phyloP scores from a whole-genome alignment of 2,113 vertebrate genomes.

The Gila orcuttii region DNA sequence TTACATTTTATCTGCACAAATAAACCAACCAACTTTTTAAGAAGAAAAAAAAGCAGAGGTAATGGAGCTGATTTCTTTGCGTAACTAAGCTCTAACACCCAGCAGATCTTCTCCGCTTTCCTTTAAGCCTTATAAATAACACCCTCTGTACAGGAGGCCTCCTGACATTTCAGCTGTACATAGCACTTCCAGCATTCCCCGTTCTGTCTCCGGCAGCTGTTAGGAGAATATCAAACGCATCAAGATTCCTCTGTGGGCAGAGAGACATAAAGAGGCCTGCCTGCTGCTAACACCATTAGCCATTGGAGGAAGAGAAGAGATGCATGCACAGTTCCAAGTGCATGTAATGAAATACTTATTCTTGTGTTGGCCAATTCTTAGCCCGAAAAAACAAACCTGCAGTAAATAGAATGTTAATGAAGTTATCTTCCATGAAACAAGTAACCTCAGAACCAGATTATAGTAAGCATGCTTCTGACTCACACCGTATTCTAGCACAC shows the following conservation, averaged over 20 bases:
- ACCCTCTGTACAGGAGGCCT: conserved; percentile 57
- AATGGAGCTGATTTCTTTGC: conserved; percentile 51
- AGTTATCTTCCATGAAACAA: conserved; percentile 21
- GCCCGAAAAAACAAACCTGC: conserved; percentile 2
- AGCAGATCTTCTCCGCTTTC: conserved; percentile 47
- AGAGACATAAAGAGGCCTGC: conserved; percentile 11
- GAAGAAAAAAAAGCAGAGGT: conserved; percentile 26
- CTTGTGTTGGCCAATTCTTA: conserved; percentile 18
- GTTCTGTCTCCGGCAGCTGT: conserved; percentile 65
- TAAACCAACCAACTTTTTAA: conserved; percentile 35
- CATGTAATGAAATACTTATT: conserved; percentile 33
- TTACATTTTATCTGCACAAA: conserved; percentile 40
- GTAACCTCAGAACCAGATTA: conserved; percentile 11
- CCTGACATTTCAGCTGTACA: conserved; percentile 70
- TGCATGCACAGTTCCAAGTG: neutral
- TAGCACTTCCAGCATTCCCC: conserved; percentile 66
- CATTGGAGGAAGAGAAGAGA: conserved; percentile 16
- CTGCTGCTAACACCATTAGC: conserved; percentile 34
- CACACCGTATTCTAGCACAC: neutral
- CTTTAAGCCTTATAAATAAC: conserved; percentile 65
- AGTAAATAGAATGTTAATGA: conserved; percentile 11
- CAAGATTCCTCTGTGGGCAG: conserved; percentile 55
- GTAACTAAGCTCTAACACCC: conserved; percentile 33
- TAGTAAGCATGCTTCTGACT: conserved; percentile 2
- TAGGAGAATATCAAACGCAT: conserved; percentile 65